phyloP scores from a whole-genome alignment of 2,888 invertebrate genomes.

The Pandemis heparana region DNA sequence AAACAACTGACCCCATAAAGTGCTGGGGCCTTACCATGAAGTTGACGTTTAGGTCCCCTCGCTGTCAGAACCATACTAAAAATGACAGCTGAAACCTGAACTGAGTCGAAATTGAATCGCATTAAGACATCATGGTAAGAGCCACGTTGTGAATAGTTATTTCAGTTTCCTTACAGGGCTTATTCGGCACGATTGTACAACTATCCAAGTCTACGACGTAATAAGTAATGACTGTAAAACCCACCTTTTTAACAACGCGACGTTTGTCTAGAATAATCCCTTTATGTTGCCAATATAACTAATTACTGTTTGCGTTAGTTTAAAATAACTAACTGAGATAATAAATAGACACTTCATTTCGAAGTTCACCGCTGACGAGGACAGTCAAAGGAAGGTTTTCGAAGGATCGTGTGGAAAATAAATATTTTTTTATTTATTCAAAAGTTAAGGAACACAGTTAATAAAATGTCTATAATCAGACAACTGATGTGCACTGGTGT shows the following conservation, averaged over 20 bases:
- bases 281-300: not conserved
- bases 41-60: too few species aligned
- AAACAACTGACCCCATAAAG: not conserved
- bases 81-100: too few species aligned
- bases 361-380: not conserved
- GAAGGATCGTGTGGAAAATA: not conserved
- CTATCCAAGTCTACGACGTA: not conserved
- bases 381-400: not conserved
- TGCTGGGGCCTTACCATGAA: too few species aligned
- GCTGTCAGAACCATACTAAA: too few species aligned
- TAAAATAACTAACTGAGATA: not conserved
- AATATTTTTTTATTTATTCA: not conserved
- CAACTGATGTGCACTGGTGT: not conserved
- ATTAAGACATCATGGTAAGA: too few species aligned
- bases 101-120: too few species aligned
- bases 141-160: too few species aligned
- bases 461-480: slow-evolving; percentile 1
- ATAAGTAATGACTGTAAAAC: not conserved
- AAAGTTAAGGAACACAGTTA: not conserved
- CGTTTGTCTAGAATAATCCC: not conserved
- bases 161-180: too few species aligned
- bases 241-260: not conserved
- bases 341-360: not conserved
- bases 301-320: not conserved
- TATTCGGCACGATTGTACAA: too few species aligned